phyloP scores from a whole-genome alignment of 2,888 invertebrate genomes.

The Parnassius apollo region DNA sequence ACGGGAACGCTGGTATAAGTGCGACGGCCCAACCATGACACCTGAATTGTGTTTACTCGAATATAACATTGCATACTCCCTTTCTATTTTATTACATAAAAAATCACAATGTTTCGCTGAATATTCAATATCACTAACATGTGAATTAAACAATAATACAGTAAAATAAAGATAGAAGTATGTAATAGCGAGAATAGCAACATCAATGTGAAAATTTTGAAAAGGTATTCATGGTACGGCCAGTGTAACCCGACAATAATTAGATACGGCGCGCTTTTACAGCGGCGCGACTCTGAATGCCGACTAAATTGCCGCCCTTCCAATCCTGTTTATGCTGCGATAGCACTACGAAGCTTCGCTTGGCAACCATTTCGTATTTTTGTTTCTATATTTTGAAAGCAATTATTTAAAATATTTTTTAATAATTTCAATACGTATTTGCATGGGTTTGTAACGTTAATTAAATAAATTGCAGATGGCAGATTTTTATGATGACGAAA shows the following conservation, averaged over 20 bases:
- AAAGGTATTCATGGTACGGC: constrained; percentile 49
- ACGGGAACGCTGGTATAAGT: constrained; percentile 43
- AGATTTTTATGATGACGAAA: no score
- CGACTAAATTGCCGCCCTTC: constrained; percentile 77
- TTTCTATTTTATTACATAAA: neutral
- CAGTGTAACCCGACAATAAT: constrained; percentile 70
- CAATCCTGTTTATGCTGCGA: constrained; percentile 71
- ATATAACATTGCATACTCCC: constrained; percentile 1
- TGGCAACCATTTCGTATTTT: constrained; percentile 47
- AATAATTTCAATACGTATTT: no score
- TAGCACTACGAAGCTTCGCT: constrained; percentile 58
- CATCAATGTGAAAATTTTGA: constrained; percentile 42
- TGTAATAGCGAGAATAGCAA: constrained; percentile 6
- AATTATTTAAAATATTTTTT: no score
- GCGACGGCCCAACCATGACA: constrained; percentile 46
- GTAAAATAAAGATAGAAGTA: constrained; percentile 11
- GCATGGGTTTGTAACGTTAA: no score
- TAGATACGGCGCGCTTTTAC: constrained; percentile 80
- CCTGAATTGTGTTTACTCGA: constrained; percentile 22
- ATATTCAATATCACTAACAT: constrained; percentile 3
- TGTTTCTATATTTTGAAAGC: constrained; percentile 17
- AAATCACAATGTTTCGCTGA: constrained; percentile 2
- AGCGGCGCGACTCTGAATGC: constrained; percentile 73
- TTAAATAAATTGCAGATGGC: no score
- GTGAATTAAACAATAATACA: constrained; percentile 1